A percentile compares a stretch with the other conserved stretches of the same genome.
phyloP scores from a whole-genome alignment of 2,797 vertebrate genomes.

The Triplophysa yarkandensis region DNA sequence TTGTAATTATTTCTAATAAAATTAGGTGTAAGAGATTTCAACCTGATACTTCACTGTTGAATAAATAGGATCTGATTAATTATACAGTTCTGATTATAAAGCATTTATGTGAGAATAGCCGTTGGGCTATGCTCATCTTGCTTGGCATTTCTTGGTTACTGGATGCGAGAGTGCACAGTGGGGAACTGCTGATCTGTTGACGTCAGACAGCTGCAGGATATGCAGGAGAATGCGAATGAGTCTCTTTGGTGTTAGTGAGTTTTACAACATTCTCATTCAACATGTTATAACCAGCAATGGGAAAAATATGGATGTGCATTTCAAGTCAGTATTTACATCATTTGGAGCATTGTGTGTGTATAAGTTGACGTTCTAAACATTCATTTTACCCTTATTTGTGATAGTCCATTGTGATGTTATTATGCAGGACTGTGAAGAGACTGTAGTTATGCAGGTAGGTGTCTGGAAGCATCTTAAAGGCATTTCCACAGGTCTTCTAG shows the following conservation, averaged over 20 bases:
- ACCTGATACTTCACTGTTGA: background rate
- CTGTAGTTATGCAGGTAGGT: too few relatives aligned
- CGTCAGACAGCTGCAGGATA: background rate
- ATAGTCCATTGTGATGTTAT: too few relatives aligned
- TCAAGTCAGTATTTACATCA: too few relatives aligned
- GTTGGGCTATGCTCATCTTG: background rate
- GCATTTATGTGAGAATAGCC: background rate
- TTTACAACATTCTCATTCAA: too few relatives aligned
- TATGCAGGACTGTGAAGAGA: too few relatives aligned
- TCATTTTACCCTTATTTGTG: too few relatives aligned
- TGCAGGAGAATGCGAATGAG: background rate
- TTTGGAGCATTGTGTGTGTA: too few relatives aligned
- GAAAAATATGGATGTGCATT: too few relatives aligned
- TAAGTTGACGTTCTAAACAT: too few relatives aligned
- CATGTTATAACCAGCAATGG: too few relatives aligned
- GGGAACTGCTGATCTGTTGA: background rate
- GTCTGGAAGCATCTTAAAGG: too few relatives aligned
- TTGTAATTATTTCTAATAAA: background rate
- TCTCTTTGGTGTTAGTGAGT: background rate
- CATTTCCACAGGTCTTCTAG: too few relatives aligned
- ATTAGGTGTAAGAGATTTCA: background rate
- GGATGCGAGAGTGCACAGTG: background rate
- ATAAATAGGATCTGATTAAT: background rate
- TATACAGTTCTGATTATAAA: background rate
- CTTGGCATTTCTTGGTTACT: background rate